Conservation (phyloP, 2,113 vertebrate species). For the Numenius arquata region DNA sequence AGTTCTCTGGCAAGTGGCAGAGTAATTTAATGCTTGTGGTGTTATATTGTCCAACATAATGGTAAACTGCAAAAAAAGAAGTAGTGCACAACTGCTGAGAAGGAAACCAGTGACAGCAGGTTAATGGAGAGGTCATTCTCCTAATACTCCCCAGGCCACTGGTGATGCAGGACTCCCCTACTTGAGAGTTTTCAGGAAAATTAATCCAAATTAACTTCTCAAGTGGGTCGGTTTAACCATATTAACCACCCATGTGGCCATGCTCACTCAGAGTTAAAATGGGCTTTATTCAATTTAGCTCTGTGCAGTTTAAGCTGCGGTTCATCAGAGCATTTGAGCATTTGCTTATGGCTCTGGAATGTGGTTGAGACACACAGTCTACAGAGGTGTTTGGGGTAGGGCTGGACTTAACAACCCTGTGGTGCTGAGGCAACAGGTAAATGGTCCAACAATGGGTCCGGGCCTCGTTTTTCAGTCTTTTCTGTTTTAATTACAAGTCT, state of each 20-base stretch:
- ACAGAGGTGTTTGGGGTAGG: not conserved
- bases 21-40: not conserved
- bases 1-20: not conserved
- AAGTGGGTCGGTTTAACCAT: not conserved
- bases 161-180: not conserved
- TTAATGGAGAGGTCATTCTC: not conserved
- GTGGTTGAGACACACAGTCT: not conserved
- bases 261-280: not conserved
- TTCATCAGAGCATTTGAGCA: not conserved
- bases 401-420: not conserved
- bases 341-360: not conserved
- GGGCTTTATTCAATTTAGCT: not conserved
- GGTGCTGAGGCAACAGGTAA: not conserved
- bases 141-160: not conserved
- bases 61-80: not conserved
- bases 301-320: not conserved
- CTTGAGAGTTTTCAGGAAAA: not conserved
- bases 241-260: not conserved
- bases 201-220: constrained; percentile 27
- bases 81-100: not conserved
- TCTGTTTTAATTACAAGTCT: not conserved
- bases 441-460: accelerated
- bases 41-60: not conserved
- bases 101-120: not conserved
- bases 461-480: not conserved